These are phyloP conservation scores for Lottia gigantea DNA, from an alignment of 2,888 invertebrate genomes.

Conservation along the genomic window DNA sequence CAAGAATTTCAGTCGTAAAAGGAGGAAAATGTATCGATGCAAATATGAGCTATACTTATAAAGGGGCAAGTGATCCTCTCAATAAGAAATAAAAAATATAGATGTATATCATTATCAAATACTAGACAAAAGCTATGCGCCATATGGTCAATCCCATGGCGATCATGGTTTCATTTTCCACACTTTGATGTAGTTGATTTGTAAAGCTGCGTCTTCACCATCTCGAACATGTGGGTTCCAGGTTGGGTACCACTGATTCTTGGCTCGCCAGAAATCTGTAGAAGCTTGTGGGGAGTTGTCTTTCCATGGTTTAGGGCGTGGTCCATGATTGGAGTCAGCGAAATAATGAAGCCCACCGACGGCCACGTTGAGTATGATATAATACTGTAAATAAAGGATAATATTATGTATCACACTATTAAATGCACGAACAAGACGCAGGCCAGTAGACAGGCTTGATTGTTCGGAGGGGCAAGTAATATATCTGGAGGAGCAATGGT, in stretches of 20 bases:
- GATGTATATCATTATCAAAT: too few relatives aligned
- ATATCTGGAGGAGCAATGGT: too few relatives aligned
- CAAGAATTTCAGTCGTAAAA: too few relatives aligned
- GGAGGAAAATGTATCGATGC: too few relatives aligned
- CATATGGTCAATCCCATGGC: neutral
- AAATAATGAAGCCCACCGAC: constrained; percentile 79
- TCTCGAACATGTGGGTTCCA: constrained; percentile 71
- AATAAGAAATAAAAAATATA: too few relatives aligned
- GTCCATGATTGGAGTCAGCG: constrained; percentile 69
- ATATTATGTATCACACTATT: too few relatives aligned
- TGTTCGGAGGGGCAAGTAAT: too few relatives aligned
- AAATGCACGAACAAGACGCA: too few relatives aligned
- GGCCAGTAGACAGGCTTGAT: too few relatives aligned
- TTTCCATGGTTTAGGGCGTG: constrained; percentile 78
- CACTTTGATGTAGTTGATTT: constrained; percentile 77
- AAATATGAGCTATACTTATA: too few relatives aligned
- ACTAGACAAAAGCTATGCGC: neutral
- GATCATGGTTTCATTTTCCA: constrained; percentile 59
- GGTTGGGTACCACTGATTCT: constrained; percentile 73
- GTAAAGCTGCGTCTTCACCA: constrained; percentile 71
- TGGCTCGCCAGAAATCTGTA: constrained; percentile 70
- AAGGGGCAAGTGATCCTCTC: too few relatives aligned
- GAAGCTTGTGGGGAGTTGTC: constrained; percentile 77
- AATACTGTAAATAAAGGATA: neutral
- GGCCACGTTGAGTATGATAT: constrained; percentile 79